Conservation (phyloP, 2,113 vertebrate species). For the Pan troglodytes region NHGRI_mPanTro3-v2.1_pri NC_072417.2:57395501-57396000, state of each 20-base stretch:
- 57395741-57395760: not conserved
- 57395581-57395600: not conserved
- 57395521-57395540: not conserved
- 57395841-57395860: not conserved
- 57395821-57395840: not conserved
- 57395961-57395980: not conserved
- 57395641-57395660: not conserved
- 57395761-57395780: not conserved
- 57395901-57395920: not conserved
- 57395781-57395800: not conserved
- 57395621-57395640: not conserved
- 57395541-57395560: not conserved
- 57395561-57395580: not conserved
- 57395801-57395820: not conserved
- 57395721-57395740: not conserved
- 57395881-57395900: not conserved
- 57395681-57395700: not conserved
- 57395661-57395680: not conserved
- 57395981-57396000: not conserved
- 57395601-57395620: not conserved
- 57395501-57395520: not conserved
- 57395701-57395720: not conserved
- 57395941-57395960: too few relatives aligned
- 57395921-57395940: not conserved
- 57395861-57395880: not conserved